Conservation (phyloP, 2,113 vertebrate species). For the Siniperca chuatsi region DNA sequence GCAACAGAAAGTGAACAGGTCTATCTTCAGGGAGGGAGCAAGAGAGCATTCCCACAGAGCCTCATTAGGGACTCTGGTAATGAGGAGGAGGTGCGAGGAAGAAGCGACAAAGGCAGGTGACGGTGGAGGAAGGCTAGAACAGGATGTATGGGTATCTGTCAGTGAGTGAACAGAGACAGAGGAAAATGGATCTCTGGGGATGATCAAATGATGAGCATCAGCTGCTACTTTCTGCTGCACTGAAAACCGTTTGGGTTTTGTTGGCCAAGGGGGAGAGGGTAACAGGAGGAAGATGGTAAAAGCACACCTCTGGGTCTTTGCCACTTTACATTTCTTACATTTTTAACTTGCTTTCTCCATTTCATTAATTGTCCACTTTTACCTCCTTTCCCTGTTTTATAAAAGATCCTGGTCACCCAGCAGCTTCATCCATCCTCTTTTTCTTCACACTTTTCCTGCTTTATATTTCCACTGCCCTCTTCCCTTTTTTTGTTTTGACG, state of each 20-base stretch:
- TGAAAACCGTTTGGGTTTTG: slow-evolving; percentile 45
- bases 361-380: slow-evolving; percentile 2
- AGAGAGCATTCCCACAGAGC: slow-evolving; percentile 73
- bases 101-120: slow-evolving; percentile 62
- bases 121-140: slow-evolving; percentile 51
- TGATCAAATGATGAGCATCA: slow-evolving; percentile 48
- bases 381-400: background rate
- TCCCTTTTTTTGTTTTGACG: background rate
- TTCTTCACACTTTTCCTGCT: background rate
- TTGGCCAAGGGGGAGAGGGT: slow-evolving; percentile 32
- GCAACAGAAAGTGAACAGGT: slow-evolving; percentile 57
- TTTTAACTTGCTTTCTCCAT: background rate
- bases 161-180: slow-evolving; percentile 26
- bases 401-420: background rate
- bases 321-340: slow-evolving; percentile 23
- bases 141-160: slow-evolving; percentile 55
- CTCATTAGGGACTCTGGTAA: slow-evolving; percentile 78
- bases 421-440: background rate
- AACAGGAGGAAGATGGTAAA: slow-evolving; percentile 32
- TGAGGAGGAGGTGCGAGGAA: slow-evolving; percentile 54
- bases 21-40: slow-evolving; percentile 57
- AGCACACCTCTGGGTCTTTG: slow-evolving; percentile 21
- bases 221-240: slow-evolving; percentile 24
- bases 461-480: background rate
- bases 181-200: slow-evolving; percentile 46